phyloP scores from a whole-genome alignment of 23 tunicate species.

The Botrylloides violaceus region DNA sequence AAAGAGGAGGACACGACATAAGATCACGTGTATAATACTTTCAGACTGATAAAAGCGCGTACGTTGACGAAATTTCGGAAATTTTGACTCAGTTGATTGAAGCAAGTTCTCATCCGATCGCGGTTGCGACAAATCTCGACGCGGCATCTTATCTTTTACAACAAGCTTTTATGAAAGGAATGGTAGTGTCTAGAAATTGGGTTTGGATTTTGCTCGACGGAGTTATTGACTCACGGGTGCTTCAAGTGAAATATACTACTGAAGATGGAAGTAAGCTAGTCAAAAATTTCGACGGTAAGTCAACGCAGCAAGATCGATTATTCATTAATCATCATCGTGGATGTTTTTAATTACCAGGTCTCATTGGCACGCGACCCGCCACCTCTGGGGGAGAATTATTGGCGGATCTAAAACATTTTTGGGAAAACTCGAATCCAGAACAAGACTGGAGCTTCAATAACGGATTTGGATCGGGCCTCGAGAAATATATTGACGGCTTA shows the following conservation, averaged over 20 bases:
- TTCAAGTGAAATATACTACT: neutral
- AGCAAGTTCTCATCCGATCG: slow-evolving; percentile 38
- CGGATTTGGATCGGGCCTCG: slow-evolving; percentile 1
- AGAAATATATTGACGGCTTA: slow-evolving; percentile 8
- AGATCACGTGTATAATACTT: too few species aligned
- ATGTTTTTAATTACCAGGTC: slow-evolving; percentile 1
- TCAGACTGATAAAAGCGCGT: neutral
- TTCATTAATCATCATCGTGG: neutral
- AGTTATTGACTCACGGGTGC: neutral
- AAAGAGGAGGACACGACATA: too few species aligned
- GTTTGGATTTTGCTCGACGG: slow-evolving; percentile 48
- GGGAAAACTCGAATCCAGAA: neutral
- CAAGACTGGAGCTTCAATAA: neutral
- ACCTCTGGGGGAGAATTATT: slow-evolving; percentile 11
- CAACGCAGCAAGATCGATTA: neutral
- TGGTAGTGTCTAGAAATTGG: slow-evolving; percentile 54
- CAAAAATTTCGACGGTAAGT: slow-evolving; percentile 36
- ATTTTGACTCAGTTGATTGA: neutral
- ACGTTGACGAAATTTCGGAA: neutral
- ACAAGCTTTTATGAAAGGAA: slow-evolving; percentile 24
- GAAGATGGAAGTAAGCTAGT: neutral
- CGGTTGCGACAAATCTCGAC: neutral
- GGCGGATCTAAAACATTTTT: neutral
- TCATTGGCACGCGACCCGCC: slow-evolving; percentile 11
- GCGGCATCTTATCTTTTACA: neutral